Conservation (phyloP, 2,888 invertebrate genomes). For the Mamestra brassicae region DNA sequence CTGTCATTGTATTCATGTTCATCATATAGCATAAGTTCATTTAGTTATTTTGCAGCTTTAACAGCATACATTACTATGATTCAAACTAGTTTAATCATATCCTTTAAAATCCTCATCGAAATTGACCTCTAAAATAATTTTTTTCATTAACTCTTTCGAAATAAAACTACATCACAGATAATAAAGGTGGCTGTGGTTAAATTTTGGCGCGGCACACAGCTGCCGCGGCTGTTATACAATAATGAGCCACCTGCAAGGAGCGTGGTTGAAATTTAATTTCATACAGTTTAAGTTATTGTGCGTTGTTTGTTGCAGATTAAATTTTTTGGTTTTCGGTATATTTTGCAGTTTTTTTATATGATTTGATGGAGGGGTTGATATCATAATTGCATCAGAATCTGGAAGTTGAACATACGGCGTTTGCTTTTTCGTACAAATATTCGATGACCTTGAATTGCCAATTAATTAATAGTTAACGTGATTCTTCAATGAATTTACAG, state of each 20-base stretch:
- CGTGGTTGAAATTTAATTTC: conserved; percentile 63
- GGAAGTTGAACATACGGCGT: not conserved
- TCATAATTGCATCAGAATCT: not conserved
- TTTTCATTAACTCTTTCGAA: conserved; percentile 39
- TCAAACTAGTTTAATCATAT: not conserved
- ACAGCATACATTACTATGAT: not conserved
- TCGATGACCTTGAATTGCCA: not conserved
- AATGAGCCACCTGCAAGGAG: conserved; percentile 71
- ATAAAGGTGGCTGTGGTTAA: conserved; percentile 68
- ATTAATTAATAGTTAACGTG: not conserved
- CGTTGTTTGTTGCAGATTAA: conserved; percentile 51
- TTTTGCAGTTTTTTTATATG: not conserved
- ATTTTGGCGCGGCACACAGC: conserved; percentile 77
- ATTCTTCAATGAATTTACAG: too few species aligned
- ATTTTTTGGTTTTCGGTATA: conserved; percentile 16
- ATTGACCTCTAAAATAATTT: conserved; percentile 7
- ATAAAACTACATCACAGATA: conserved; percentile 37
- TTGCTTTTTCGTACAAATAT: not conserved
- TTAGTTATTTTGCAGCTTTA: not conserved
- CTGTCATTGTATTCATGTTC: not conserved
- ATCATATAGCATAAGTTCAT: not conserved
- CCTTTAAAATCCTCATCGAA: not conserved
- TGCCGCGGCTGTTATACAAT: conserved; percentile 60
- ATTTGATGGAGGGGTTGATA: not conserved
- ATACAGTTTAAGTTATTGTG: conserved; percentile 60